phyloP scores from a whole-genome alignment of 2,888 invertebrate species.

The Harmothoe impar region DNA sequence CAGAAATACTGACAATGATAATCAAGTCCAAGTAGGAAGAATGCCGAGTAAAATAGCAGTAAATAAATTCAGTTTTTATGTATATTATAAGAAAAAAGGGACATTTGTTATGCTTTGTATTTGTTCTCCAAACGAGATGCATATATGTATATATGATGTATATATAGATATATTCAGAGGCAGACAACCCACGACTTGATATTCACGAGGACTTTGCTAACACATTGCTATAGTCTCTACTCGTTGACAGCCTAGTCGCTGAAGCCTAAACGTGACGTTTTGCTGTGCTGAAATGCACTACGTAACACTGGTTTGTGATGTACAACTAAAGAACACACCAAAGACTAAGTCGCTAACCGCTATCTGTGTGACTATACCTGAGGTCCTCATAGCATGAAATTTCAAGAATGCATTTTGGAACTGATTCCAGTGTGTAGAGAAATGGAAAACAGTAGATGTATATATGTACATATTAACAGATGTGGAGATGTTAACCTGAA shows the following conservation, averaged over 20 bases:
- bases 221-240: conserved; percentile 52
- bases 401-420: conserved; percentile 54
- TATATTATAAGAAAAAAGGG: not conserved
- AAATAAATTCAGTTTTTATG: not conserved
- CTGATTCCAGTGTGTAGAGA: conserved; percentile 53
- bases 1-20: conserved; percentile 52
- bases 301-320: conserved; percentile 40
- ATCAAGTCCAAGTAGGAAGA: conserved; percentile 33
- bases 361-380: conserved; percentile 49
- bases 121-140: not conserved
- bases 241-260: conserved; percentile 50
- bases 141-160: conserved; percentile 4
- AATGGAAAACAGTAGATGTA: conserved; percentile 45
- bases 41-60: not conserved
- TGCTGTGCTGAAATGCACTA: conserved; percentile 60
- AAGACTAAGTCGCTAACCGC: conserved; percentile 53
- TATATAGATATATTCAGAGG: not conserved
- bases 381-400: conserved; percentile 48
- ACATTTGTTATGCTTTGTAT: not conserved
- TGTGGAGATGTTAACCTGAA: conserved; percentile 44
- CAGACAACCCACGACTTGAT: conserved; percentile 54
- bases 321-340: conserved; percentile 61
- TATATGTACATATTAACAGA: conserved; percentile 40
- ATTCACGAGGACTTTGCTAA: conserved; percentile 45
- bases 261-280: conserved; percentile 59